Conservation (phyloP, 2,888 invertebrate species). For the Amphipyra berbera region DNA sequence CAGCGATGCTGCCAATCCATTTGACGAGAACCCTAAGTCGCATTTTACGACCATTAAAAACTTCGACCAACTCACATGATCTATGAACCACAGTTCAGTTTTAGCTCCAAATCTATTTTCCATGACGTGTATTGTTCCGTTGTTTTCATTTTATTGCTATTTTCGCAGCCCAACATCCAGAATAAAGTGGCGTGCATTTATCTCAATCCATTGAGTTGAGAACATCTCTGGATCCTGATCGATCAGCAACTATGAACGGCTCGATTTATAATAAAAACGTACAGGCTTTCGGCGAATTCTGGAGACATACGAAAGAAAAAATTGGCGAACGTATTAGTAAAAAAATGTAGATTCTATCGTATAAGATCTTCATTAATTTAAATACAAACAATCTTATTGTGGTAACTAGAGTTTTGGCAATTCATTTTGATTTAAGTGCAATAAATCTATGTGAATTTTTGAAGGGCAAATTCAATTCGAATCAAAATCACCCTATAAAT, state of each 20-base stretch:
- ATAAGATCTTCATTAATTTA: no score
- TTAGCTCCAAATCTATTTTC: conserved; percentile 19
- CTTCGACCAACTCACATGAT: background rate
- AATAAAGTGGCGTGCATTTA: conserved; percentile 71
- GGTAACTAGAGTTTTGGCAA: no score
- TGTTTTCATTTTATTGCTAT: conserved; percentile 30
- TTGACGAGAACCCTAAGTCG: no score
- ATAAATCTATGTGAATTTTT: no score
- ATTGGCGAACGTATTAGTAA: background rate
- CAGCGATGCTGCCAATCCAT: no score
- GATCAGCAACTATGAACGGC: conserved; percentile 69
- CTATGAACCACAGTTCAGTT: background rate
- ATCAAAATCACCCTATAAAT: no score
- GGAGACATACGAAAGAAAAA: conserved; percentile 13
- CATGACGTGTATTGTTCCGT: conserved; percentile 16
- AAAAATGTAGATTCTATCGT: no score
- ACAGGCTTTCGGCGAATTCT: conserved; percentile 35
- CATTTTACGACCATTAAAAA: background rate
- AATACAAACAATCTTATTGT: no score
- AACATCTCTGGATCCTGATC: conserved; percentile 71
- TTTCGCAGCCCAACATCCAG: conserved; percentile 53
- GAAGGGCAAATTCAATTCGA: no score
- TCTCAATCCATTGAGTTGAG: conserved; percentile 76
- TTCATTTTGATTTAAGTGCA: no score
- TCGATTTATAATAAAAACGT: conserved; percentile 76